These are phyloP conservation scores for Cyanistes caeruleus DNA, from an alignment of 2,113 vertebrate species.

Conservation along the genomic window DNA sequence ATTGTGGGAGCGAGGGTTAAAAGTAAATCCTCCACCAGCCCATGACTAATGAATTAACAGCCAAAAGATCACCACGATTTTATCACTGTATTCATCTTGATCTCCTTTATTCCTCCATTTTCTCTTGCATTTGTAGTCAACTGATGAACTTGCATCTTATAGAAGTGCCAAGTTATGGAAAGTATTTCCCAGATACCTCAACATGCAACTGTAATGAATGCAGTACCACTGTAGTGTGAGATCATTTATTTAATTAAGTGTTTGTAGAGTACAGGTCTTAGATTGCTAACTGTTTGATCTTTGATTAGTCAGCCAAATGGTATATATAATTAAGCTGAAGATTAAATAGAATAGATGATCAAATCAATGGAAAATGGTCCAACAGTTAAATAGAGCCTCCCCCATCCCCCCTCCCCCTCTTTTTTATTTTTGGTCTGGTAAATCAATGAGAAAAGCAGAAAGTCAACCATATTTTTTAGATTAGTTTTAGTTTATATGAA, in stretches of 20 bases:
- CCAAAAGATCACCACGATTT: neutral
- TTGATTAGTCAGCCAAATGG: slow-evolving; percentile 35
- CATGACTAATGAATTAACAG: neutral
- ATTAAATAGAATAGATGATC: slow-evolving; percentile 22
- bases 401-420: rapidly evolving
- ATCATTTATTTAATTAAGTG: slow-evolving; percentile 33
- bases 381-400: neutral
- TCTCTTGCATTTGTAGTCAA: neutral
- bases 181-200: neutral
- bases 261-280: neutral
- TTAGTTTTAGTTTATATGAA: neutral
- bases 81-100: neutral
- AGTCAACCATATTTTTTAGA: neutral
- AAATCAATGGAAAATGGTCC: neutral
- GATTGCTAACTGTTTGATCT: slow-evolving; percentile 48
- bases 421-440: neutral
- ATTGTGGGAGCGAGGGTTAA: neutral
- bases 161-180: neutral
- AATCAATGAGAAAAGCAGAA: neutral
- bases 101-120: neutral
- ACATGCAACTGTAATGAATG: neutral
- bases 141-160: neutral
- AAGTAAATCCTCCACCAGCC: neutral
- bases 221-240: neutral
- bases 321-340: slow-evolving; percentile 18